Conservation (phyloP, 2,888 invertebrate species). For the Volucella inflata region DNA sequence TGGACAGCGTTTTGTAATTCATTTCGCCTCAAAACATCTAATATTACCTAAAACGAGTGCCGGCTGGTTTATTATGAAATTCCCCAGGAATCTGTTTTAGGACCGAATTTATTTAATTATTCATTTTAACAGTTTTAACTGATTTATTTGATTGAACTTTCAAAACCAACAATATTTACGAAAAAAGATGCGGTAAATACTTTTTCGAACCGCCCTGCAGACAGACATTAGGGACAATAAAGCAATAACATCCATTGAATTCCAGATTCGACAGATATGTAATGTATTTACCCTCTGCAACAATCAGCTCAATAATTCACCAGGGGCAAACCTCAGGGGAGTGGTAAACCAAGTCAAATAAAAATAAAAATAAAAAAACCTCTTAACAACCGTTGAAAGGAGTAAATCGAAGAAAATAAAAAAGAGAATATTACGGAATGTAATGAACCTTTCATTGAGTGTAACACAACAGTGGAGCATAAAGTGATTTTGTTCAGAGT, state of each 20-base stretch:
- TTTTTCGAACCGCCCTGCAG: no score
- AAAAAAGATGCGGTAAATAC: no score
- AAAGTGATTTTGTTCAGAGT: conserved; percentile 22
- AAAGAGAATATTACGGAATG: conserved; percentile 49
- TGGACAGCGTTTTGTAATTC: no score
- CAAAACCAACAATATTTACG: no score
- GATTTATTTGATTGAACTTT: no score
- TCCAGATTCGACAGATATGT: not conserved
- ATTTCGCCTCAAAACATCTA: no score
- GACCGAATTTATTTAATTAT: no score
- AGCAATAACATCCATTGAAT: not conserved
- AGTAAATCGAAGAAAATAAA: conserved; percentile 32
- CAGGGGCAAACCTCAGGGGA: conserved; percentile 4
- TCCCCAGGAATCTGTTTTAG: no score
- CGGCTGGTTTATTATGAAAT: no score
- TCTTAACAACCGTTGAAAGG: conserved; percentile 29
- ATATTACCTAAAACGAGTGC: no score
- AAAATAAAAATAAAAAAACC: not conserved
- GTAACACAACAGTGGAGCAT: not conserved
- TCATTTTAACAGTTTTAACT: no score
- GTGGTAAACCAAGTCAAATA: not conserved
- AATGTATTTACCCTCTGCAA: not conserved
- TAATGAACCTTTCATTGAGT: conserved; percentile 45
- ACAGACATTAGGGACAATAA: no score
- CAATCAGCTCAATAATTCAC: conserved; percentile 19